Evolutionary conservation across 2,888 invertebrate species (phyloP).

Genomic region (Athalia circularis): DNA sequence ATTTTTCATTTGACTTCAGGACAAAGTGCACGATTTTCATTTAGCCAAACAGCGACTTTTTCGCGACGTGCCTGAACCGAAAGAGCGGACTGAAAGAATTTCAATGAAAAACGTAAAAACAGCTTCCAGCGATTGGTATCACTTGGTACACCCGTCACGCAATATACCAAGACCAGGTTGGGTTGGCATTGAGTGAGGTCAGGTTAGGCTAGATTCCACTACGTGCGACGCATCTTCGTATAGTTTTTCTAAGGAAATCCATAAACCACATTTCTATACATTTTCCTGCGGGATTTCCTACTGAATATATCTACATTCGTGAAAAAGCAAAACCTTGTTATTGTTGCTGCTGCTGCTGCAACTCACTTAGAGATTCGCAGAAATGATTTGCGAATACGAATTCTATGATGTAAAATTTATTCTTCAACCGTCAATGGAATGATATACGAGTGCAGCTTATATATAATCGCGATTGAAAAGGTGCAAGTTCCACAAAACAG

Average conservation of each 20-base stretch:
- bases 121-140: conserved; percentile 31
- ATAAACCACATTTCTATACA: conserved; percentile 16
- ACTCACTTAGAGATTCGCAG: no score
- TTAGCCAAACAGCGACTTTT: conserved; percentile 10
- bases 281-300: not conserved
- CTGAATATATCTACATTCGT: not conserved
- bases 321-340: not conserved
- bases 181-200: conserved; percentile 10
- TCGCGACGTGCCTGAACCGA: conserved; percentile 4
- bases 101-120: conserved; percentile 39
- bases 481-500: no score
- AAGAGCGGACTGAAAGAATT: conserved; percentile 19
- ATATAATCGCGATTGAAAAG: no score
- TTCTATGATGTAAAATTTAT: no score
- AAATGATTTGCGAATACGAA: no score
- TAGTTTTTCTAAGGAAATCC: conserved; percentile 16
- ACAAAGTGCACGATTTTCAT: conserved; percentile 26
- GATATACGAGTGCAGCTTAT: no score
- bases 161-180: conserved; percentile 16
- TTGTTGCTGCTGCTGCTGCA: not conserved
- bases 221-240: conserved; percentile 20
- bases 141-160: conserved; percentile 39
- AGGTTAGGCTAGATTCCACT: conserved; percentile 6
- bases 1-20: not conserved
- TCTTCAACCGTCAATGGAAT: no score